Base-by-base conservation (phyloP, 1,140 invertebrate species). In the Drosophila ercepeae region DNA sequence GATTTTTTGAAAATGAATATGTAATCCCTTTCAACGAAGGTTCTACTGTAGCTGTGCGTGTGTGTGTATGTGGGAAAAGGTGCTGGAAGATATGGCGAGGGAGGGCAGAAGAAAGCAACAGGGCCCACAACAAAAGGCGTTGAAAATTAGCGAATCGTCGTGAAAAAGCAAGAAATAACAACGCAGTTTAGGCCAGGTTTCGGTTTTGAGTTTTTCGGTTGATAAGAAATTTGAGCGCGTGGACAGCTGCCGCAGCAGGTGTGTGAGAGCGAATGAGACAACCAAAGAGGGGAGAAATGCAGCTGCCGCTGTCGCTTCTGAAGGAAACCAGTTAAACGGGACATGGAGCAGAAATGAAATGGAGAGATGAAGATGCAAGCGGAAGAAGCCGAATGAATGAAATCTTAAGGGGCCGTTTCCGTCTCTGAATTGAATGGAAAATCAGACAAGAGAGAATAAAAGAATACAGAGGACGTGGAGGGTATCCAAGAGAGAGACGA, bases 321-420 rank as follows among this genome's bases (percentile, higher is more conserved):
- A 51, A 57, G 71, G 70, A 86, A 84, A 84, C 81, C 81, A 81
- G 81, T 84, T 86, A 76, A 81, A 76, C 76, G 50, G 78, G 79
- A 75, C 70, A 42, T 36, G 64, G 68, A 51, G 25, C 48, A 58
- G 29, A 46, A 59, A 44, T 63, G 19, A 64, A 21, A 48, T 19
- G 42, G 6, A 18, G 19, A 52, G 25, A 61, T 50, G 14, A 48
- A 72, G 70, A 59, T 67, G 65, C 48, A 57, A 45, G 42, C 50
- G 25, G 39, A 46, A 73, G 42, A 45, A 21, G 46, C 44, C 14
- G 67, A 42, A 49, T 57, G 53, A 54, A 78, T 73, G 71, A 81
- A 70, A 57, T 72, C 54, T 61, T 29, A 50, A 75, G 54, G 54
- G 44, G 50, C 64, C 34, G 64, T 51, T 70, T 68, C 67, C 64